Conservation (phyloP, 2,888 invertebrate species). For the Yponomeuta cagnagella region DNA sequence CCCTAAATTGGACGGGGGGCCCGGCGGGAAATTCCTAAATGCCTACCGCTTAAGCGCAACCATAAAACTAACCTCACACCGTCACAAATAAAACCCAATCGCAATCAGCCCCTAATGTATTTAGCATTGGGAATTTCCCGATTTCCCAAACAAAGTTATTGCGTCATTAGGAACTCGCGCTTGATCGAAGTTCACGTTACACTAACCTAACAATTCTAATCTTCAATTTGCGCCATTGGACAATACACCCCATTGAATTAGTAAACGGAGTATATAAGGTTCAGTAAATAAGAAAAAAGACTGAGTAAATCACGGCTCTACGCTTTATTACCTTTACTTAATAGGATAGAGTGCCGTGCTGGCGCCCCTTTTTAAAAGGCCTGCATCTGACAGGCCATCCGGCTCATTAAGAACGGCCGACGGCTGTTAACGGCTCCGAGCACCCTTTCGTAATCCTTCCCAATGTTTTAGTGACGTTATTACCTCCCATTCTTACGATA, state of each 20-base stretch:
- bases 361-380: not conserved
- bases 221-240: not conserved
- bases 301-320: not conserved
- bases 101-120: conserved; percentile 1
- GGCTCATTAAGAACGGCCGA: conserved; percentile 1
- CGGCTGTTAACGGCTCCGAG: not conserved
- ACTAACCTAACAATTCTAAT: not conserved
- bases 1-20: conserved; percentile 22
- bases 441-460: not conserved
- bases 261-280: not conserved
- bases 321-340: not conserved
- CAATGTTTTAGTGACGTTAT: not conserved
- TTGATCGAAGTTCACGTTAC: not conserved
- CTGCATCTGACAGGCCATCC: conserved; percentile 2
- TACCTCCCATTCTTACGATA: not conserved
- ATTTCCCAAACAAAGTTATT: conserved; percentile 1
- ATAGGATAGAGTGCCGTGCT: not conserved
- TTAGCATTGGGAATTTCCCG: not conserved
- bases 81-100: not conserved
- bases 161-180: not conserved
- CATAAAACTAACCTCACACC: not conserved
- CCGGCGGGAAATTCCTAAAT: not conserved
- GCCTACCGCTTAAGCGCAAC: not conserved
- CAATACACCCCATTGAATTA: not conserved
- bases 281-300: too few species aligned